Evolutionary conservation across 2,113 vertebrate species (phyloP).

Genomic region (Oryzias melastigma): DNA sequence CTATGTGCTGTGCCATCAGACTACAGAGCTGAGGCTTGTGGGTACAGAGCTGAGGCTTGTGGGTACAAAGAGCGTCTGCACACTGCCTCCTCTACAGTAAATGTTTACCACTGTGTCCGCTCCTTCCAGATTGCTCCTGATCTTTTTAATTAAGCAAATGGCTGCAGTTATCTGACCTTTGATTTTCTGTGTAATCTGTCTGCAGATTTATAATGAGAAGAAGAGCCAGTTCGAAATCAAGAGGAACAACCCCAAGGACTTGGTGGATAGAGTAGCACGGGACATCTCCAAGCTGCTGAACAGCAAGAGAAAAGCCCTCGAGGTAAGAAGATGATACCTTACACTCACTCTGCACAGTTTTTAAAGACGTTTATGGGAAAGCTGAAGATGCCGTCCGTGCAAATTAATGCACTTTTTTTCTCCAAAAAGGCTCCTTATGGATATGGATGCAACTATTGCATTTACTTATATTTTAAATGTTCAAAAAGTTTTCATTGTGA

Average conservation of each 20-base stretch:
- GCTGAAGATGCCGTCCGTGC: neutral
- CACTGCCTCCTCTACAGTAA: conserved; percentile 41
- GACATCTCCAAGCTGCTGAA: conserved; percentile 94
- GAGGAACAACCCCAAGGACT: conserved; percentile 89
- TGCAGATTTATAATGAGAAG: conserved; percentile 95
- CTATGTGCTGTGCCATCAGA: conserved; percentile 61
- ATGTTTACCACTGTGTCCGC: conserved; percentile 43
- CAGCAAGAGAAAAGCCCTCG: conserved; percentile 94
- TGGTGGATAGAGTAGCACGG: conserved; percentile 93
- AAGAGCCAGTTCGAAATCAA: conserved; percentile 94
- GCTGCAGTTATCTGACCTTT: conserved; percentile 31
- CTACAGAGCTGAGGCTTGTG: conserved; percentile 42
- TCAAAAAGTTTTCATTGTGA: too few relatives aligned
- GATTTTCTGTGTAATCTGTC: conserved; percentile 43
- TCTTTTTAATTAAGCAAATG: conserved; percentile 46
- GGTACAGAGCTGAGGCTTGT: conserved; percentile 34
- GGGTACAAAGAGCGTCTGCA: conserved; percentile 31
- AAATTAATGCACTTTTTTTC: neutral
- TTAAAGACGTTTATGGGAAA: neutral
- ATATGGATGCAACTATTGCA: neutral
- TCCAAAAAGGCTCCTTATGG: neutral
- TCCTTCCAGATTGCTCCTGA: conserved; percentile 28
- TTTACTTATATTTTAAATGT: neutral
- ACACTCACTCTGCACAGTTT: neutral
- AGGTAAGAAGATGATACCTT: conserved; percentile 79